Base-by-base conservation (phyloP, 2,888 invertebrate genomes). In the Ophioninae sp. region DNA sequence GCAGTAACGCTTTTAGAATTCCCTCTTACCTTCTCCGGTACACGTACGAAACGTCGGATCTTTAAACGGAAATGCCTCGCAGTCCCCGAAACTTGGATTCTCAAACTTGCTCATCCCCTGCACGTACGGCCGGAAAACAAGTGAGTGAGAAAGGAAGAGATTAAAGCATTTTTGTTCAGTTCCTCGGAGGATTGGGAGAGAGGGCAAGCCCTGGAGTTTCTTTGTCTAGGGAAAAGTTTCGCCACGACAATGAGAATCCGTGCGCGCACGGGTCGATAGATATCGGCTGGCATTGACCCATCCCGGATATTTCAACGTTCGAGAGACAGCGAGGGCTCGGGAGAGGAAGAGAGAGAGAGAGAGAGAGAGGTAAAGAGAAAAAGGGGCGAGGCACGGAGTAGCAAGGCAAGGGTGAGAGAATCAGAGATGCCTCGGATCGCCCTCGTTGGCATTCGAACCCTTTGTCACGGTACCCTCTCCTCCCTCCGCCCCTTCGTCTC, bases 381-480 rank as follows among this genome's bases (percentile, higher is more conserved):
- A 44, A 30, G 79, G 80, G 86, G 79, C 73, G 64, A 78, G 58
- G 37, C 22, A 37, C 58, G 67, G 68, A 63, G 73, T 51, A 63
- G 72, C 85, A 58, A 71, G 69, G 72, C 79, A 84, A 83, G 82
- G 85, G 84, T 64, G 63, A 64, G 69, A 75, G 81, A 81, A 59
- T 75, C 71, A 59, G 51, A 71, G 71, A 81, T 71, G 41, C 75
- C 71, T 44, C 41, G 76, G 39, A 68, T 81, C 81, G 44, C 67
- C 75, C 72, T 81, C 84, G 83, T 75, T 85, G 87, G 86, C 85
- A 88, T 89, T 89, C 88, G 87, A 89, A 89, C 87, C 87, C 88
- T 88, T 89, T 88, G 87, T 89, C 87, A 61, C 44, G 71, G 64
- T 41, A 65, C 17, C 71, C 59, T 75, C 58, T 65, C 39, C 56